Evolutionary conservation across 2,888 invertebrate genomes (phyloP), one percentile per base, ranked within the genome.

Genomic region (Scelioninae gen. 1): DNA sequence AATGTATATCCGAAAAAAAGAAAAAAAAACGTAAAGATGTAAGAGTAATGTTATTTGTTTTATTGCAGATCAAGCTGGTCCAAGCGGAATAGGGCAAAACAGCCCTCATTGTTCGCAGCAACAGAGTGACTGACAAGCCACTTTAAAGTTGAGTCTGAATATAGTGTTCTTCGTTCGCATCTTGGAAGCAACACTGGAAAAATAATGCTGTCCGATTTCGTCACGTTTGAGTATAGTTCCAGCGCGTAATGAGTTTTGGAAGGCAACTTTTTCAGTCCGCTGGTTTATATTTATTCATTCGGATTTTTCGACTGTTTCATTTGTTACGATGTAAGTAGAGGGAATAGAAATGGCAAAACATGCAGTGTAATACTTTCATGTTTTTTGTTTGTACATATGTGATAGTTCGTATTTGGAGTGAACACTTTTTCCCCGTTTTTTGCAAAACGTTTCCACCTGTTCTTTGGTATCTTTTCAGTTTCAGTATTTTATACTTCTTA

Each of bases 91-190:
- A 62, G 78, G 84, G n/a, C 88, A 87, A 72, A 75, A 69, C 60
- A 87, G 84, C 56, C 78, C 85, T 51, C 85, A 87, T 32, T 85
- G 87, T 62, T 87, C 88, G 6, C 87, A 87, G 71, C 86, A 87
- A 56, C 88, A 87, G 66, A 87, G 86, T 72, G 88, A 88, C 85
- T 90, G 89, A 89, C 84, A 81, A 84, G 69, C 38, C 62, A 71
- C 47, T 56, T 47, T 55, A 32, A 38, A 29, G 51, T 69, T 34
- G 29, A 58, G 15, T 38, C n/a, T 71, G 66, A 82, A 45, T 69
- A 51, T 51, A 69, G 62, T 47, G 55, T 62, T 83, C 40, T 49
- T 53, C 71, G 51, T 72, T 45, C 13, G 55, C 62, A 45, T 9
- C 32, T 49, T 47, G 69, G 58, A 51, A 40, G 66, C 43, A 78